These are phyloP conservation scores for Nomada fabriciana DNA, from an alignment of 2,888 invertebrate genomes.

Conservation along the genomic window DNA sequence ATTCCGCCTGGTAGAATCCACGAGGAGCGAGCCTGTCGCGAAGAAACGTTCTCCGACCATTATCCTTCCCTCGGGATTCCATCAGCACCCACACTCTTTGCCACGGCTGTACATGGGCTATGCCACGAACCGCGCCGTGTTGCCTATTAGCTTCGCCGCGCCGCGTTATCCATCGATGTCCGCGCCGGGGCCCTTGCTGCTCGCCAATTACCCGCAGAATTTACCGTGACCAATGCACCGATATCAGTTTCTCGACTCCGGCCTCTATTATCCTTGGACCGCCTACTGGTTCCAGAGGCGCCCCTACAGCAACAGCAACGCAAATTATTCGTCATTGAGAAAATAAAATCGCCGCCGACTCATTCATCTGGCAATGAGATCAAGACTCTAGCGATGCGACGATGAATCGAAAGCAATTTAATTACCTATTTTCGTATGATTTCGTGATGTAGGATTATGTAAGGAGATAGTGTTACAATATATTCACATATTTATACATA, in stretches of 20 bases:
- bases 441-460: neutral
- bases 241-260: conserved; percentile 60
- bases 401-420: neutral
- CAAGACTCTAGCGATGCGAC: neutral
- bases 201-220: conserved; percentile 69
- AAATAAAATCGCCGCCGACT: conserved; percentile 31
- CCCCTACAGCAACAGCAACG: conserved; percentile 28
- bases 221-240: conserved; percentile 70
- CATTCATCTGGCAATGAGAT: neutral
- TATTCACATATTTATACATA: neutral
- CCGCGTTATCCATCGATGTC: conserved; percentile 63
- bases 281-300: conserved; percentile 43
- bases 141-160: conserved; percentile 55
- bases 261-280: conserved; percentile 64
- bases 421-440: neutral
- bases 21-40: conserved; percentile 3
- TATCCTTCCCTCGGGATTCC: conserved; percentile 66
- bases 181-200: conserved; percentile 31
- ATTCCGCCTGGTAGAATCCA: conserved; percentile 48
- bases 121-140: conserved; percentile 40
- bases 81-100: conserved; percentile 68
- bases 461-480: neutral
- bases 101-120: conserved; percentile 47
- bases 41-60: conserved; percentile 40
- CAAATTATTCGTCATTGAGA: conserved; percentile 20